These are phyloP conservation scores for Pseudopipra pipra DNA, from an alignment of 2,113 vertebrate species.

Conservation along the genomic window DNA sequence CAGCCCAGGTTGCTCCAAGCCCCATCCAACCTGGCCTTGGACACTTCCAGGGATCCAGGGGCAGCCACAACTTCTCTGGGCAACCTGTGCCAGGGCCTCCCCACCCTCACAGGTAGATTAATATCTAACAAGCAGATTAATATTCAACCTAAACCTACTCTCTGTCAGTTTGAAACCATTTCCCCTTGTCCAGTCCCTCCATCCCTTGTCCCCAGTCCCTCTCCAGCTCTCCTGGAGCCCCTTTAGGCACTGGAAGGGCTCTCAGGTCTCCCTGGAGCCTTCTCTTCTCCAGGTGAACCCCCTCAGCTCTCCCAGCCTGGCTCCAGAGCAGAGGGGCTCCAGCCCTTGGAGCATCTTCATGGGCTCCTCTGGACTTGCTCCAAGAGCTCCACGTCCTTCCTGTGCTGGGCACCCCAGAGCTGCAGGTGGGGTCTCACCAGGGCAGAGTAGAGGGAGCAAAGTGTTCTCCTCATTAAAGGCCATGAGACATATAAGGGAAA, in stretches of 20 bases:
- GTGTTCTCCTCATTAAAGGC: neutral
- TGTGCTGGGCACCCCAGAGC: neutral
- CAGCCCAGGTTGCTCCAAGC: neutral
- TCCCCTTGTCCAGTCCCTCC: neutral
- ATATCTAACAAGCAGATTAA: neutral
- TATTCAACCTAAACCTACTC: accelerated
- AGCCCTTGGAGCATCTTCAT: neutral
- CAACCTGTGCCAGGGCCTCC: neutral
- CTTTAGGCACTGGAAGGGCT: accelerated
- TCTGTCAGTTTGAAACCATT: neutral
- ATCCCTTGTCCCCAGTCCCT: neutral
- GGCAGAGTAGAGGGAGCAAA: neutral
- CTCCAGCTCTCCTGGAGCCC: neutral
- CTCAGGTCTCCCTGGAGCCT: neutral
- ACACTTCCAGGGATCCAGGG: neutral
- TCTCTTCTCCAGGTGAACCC: neutral
- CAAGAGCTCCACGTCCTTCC: neutral
- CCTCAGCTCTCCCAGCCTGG: neutral
- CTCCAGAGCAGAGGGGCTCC: neutral
- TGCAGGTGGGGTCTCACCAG: neutral
- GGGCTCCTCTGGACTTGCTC: neutral
- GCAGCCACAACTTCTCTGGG: neutral
- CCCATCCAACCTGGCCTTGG: neutral
- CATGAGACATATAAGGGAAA: neutral
- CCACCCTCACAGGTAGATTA: neutral